Base-by-base conservation (phyloP, 2,888 invertebrate species). In the Standfussiana lucernea region DNA sequence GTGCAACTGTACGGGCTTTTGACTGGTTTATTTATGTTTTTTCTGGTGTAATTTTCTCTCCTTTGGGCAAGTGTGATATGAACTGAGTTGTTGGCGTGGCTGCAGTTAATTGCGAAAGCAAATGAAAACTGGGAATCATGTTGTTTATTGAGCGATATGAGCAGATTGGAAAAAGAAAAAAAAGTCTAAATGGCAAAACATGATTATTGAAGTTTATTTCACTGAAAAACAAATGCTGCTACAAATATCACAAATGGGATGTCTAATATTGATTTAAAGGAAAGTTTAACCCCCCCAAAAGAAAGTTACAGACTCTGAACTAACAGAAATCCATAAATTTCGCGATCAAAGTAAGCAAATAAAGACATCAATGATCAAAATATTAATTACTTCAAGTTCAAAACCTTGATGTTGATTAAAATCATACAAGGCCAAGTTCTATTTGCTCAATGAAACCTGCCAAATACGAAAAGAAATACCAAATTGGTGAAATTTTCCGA, bases 1-100 rank as follows among this genome's bases (percentile, higher is more conserved):
- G 89, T 88, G 89, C 85, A 89, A 87, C 83, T 87, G 83, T 82
- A 82, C 69, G 47, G 53, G 75, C 37, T 79, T 84, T 72, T 70
- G 73, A 70, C 79, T 86, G 73, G 79, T 83, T 74, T 86, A 80
- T 86, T 85, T 77, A 83, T 79, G 79, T 82, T 79, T 82, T 74
- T 74, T 73, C 61, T 78, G 66, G 53, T 79, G 72, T 87, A 81
- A 79, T 85, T 73, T 75, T 79, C 79, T 84, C 71, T 71, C 72
- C 59, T 76, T 82, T 77, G 73, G 78, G n/a, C 24, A 64, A 71
- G 35, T 76, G 50, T 62, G 72, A 83, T 75, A 72, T 64, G 76
- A 81, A 82, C 70, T 72, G 53, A 75, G 72, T 50, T 70, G 53
- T 69, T 53, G 42, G 37, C 11, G 28, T 32, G 21, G 32, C 28